Conservation (phyloP, 2,113 vertebrate genomes). For the Macroglossus sobrinus region DNA sequence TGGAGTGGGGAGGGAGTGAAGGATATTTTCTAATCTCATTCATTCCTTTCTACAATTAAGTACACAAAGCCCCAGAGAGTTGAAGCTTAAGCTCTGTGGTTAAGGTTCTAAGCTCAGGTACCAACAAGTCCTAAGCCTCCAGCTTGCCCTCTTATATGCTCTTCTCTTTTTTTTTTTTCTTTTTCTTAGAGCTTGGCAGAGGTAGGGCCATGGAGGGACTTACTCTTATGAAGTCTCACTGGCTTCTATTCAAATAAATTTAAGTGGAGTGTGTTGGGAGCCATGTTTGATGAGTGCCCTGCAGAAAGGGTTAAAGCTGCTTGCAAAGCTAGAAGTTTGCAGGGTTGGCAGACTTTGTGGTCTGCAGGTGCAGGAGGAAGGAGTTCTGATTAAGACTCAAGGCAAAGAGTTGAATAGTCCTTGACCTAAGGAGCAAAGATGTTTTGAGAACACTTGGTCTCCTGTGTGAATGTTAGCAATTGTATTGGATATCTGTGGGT, state of each 20-base stretch:
- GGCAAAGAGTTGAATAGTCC: too few species aligned
- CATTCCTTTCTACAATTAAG: not conserved
- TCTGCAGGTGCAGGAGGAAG: too few species aligned
- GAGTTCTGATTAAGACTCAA: too few species aligned
- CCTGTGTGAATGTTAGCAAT: too few species aligned
- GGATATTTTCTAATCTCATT: not conserved
- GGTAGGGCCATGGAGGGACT: not conserved
- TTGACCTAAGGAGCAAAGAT: too few species aligned
- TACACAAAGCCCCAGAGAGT: not conserved
- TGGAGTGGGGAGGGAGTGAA: not conserved
- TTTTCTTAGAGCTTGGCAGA: not conserved
- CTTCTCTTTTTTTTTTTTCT: not conserved
- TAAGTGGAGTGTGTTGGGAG: not conserved
- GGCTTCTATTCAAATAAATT: not conserved
- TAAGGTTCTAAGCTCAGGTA: not conserved
- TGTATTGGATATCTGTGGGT: too few species aligned
- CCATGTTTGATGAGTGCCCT: too few species aligned
- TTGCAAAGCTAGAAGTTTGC: too few species aligned
- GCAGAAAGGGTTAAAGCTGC: too few species aligned
- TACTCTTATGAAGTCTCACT: not conserved
- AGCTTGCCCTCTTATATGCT: not conserved
- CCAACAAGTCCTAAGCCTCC: not conserved
- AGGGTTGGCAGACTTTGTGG: too few species aligned
- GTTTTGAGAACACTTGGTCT: too few species aligned
- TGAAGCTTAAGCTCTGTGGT: not conserved